Percentiles rank a stretch among this genome's conserved stretches.
These are phyloP conservation scores for Octomys mimax DNA, from an alignment of 2,797 vertebrate species.

Conservation along the genomic window DNA sequence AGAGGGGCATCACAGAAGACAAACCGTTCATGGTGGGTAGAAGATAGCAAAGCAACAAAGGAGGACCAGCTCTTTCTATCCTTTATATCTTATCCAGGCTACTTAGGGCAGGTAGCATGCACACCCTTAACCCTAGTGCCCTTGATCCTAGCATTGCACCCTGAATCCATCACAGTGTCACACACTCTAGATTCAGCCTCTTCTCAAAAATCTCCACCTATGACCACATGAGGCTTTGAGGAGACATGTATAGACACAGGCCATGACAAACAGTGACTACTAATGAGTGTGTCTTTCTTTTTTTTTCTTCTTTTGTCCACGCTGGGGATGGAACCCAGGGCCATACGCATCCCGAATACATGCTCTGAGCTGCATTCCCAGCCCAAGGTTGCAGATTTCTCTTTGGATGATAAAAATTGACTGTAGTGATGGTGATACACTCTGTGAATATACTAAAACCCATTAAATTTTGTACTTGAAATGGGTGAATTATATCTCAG, in stretches of 20 bases:
- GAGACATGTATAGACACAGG: neutral
- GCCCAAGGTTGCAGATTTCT: conserved; percentile 1
- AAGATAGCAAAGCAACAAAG: neutral
- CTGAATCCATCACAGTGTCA: neutral
- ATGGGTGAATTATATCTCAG: conserved; percentile 18
- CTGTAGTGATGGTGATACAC: neutral
- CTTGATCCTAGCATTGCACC: neutral
- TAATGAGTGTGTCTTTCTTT: neutral
- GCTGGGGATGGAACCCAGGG: neutral
- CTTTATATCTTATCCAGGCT: neutral
- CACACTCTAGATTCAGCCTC: neutral
- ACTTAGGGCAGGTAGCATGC: neutral
- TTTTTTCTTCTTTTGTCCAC: neutral
- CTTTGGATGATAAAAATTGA: conserved; percentile 40
- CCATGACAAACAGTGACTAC: neutral
- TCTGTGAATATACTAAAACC: conserved; percentile 41
- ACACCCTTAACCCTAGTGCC: neutral
- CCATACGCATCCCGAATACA: neutral
- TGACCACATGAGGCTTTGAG: neutral
- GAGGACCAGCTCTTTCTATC: neutral
- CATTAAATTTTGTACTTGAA: conserved; percentile 5
- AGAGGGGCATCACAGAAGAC: neutral
- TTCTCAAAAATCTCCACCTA: neutral
- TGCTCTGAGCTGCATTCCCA: neutral
- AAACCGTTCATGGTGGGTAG: neutral